Base-by-base conservation (phyloP, 37 sponge, comb jelly and placozoan species). In the Halisarca cf. caerulea region DNA sequence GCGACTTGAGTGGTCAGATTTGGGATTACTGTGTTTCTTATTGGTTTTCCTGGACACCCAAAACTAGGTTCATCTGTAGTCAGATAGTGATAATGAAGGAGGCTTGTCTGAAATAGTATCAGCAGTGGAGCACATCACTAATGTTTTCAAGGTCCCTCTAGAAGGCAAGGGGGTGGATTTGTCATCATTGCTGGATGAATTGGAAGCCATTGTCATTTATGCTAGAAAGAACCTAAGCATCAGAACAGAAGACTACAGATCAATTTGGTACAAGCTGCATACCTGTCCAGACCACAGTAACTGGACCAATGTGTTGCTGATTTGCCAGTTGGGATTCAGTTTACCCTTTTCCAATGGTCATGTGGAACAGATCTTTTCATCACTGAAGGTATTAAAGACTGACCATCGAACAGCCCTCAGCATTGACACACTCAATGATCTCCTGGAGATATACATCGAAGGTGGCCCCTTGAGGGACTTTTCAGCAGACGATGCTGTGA, bases 181-280 rank as follows among this genome's bases (percentile, higher is more conserved):
- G 34, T 34, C 37, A 23, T 34, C 33, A 6, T 58, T 88, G 58
- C 83, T 45, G 34, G 83, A 88, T 82, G 83, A 88, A 42, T 30
- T 74, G 0, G 88, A 87, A 59, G 82, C 58, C 38, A 86, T 90
- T 79, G 86, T 86, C 24, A 23, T 0, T 32, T 88, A 88, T 61
- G 77, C 88, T 24, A 55, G 71, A 59, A 53, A 57, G 43, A 72
- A 88, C 88, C 54, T 82, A 15, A 20, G 17, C 17, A 55, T 55
- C 11, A 20, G 17, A 11, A 20, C 57, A 11, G 17, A 20, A 20
- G 57, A 55, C 17, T 87, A 87, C 51, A 35, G 53, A n/a, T 73
- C 82, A 35, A 77, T 88, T 53, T 88, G 83, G 78, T 91, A 86
- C 85, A 86, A 91, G 83, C 81, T 91, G 36, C 51, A 80, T 30